Evolutionary conservation across 2,113 vertebrate species (phyloP), one percentile per base, ranked within the genome.

Genomic region (Panthera leo): DNA sequence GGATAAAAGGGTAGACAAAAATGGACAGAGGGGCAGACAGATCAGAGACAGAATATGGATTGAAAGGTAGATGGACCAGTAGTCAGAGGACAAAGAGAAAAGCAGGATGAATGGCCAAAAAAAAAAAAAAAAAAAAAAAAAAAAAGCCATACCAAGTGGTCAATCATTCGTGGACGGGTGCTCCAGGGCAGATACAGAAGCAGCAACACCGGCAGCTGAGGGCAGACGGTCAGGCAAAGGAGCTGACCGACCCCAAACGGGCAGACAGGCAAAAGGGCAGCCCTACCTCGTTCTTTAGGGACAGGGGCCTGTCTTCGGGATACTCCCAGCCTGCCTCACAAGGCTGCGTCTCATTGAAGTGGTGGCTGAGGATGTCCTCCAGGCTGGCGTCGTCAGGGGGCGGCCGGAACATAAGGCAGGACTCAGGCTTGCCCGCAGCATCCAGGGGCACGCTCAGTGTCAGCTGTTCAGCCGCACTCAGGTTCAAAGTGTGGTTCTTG

Each of bases 351-450:
- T 73, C 9, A 1, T 99, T 99, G 4, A 99, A 96, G n/a, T 99
- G 98, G 0, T 99, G 99, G 1, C 75, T 85, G 92, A 98, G 21
- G 51, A 99, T 99, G 23, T 97, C 97, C 1, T 98, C 97, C 3
- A 99, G 96, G 93, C 98, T 99, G 98, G 97, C 97, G 16, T 98
- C 82, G n/a, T 99, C 98, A 0, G 98, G 98, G 0, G 97, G 95
- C 8, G 99, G 99, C 12, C 67, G 97, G 98, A 99, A 99, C 99
- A 99, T 99, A 65, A 84, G 39, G 98, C 99, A 99, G 97, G 98
- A 98, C 85, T 99, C 98, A 0, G 98, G 99, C 0, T 19, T 12
- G 21, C 99, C 99, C 0, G 98, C 48, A 0, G 55, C 0, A 0
- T 98, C 98, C 11, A 96, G 61, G 0, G 99, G 99, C 75, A 99